phyloP scores from a whole-genome alignment of 2,113 vertebrate genomes.

The Stegastes partitus region DNA sequence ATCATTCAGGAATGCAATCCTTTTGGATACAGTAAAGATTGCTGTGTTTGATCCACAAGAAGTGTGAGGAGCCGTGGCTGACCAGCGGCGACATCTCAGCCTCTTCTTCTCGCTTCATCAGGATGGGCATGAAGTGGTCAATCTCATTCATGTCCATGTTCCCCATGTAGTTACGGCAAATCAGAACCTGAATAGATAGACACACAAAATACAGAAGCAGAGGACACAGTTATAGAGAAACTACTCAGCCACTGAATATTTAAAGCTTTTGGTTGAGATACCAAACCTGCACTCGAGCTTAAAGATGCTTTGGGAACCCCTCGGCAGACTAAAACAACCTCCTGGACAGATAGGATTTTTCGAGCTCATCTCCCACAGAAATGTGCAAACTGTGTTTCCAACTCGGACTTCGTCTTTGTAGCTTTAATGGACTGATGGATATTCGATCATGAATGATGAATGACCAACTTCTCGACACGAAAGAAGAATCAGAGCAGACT shows the following conservation, averaged over 20 bases:
- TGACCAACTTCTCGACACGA: constrained; percentile 7
- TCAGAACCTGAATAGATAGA: constrained; percentile 79
- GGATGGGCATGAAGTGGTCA: constrained; percentile 87
- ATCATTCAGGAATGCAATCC: background rate
- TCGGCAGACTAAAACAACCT: constrained; percentile 12
- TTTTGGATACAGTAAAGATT: constrained; percentile 87
- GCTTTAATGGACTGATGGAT: constrained; percentile 47
- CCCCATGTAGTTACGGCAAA: constrained; percentile 88
- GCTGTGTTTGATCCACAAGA: constrained; percentile 88
- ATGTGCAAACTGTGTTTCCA: constrained; percentile 49
- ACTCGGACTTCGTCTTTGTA: constrained; percentile 23
- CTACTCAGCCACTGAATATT: constrained; percentile 45
- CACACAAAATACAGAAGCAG: constrained; percentile 15
- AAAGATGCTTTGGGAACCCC: constrained; percentile 30
- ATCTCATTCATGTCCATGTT: constrained; percentile 86
- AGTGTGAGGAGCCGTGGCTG: constrained; percentile 83
- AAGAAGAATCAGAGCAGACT: constrained; percentile 34
- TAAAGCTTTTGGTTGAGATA: constrained; percentile 35
- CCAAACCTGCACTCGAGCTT: constrained; percentile 37
- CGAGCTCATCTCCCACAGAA: constrained; percentile 16
- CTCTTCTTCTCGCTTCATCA: constrained; percentile 86
- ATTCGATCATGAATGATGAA: constrained; percentile 56
- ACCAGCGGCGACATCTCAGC: constrained; percentile 82
- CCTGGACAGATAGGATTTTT: background rate
- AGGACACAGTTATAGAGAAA: constrained; percentile 10